Conservation (phyloP, 2,113 vertebrate species). For the Brachyhypopomus occidentalis region DNA sequence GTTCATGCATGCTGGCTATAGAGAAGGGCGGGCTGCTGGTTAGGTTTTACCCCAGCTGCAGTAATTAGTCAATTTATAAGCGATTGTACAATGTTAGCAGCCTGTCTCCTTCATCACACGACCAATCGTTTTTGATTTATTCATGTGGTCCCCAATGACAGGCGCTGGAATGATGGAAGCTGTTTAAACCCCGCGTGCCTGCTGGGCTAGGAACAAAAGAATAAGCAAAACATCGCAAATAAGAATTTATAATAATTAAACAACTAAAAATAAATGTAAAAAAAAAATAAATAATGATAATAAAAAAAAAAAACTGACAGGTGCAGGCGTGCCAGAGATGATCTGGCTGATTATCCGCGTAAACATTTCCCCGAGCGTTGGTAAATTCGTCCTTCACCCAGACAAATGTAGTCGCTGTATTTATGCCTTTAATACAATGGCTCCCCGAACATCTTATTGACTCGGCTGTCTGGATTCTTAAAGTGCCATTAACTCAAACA, state of each 20-base stretch:
- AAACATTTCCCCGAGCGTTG: slow-evolving; percentile 54
- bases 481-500: slow-evolving; percentile 70
- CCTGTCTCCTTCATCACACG: slow-evolving; percentile 30
- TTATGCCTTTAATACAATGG: slow-evolving; percentile 76
- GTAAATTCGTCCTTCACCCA: slow-evolving; percentile 61
- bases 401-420: slow-evolving; percentile 60
- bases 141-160: slow-evolving; percentile 26
- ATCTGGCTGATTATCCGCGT: slow-evolving; percentile 61
- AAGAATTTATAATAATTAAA: slow-evolving; percentile 1
- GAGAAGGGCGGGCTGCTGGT: background rate
- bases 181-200: slow-evolving; percentile 22
- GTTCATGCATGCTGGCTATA: background rate
- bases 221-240: slow-evolving; percentile 37
- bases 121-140: slow-evolving; percentile 28
- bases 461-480: slow-evolving; percentile 65
- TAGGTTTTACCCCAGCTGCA: background rate
- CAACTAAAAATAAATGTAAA: background rate
- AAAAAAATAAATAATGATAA: background rate
- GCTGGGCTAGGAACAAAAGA: slow-evolving; percentile 23
- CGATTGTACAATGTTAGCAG: slow-evolving; percentile 16
- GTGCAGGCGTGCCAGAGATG: slow-evolving; percentile 31
- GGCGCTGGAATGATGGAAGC: slow-evolving; percentile 19
- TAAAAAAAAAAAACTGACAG: slow-evolving; percentile 42
- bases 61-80: slow-evolving; percentile 31
- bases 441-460: slow-evolving; percentile 69